A percentile compares a stretch with the other conserved stretches of the same genome.
Evolutionary conservation across 2,113 vertebrate genomes (phyloP).

Genomic region (Hemichromis elongatus): DNA sequence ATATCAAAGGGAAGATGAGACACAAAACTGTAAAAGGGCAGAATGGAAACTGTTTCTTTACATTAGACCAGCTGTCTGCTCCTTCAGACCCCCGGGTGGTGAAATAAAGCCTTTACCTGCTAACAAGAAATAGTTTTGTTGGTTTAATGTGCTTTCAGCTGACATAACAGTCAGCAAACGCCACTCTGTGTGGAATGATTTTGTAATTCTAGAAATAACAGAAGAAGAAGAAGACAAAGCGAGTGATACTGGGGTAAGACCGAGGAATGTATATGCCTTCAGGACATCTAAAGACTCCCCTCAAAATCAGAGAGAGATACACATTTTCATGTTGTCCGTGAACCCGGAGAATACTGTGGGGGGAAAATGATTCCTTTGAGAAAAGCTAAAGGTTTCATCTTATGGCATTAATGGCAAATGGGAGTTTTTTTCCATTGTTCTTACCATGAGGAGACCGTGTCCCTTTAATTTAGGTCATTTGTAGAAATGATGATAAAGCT

Average conservation of each 20-base stretch:
- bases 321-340: background rate
- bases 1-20: constrained; percentile 30
- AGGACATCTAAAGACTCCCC: background rate
- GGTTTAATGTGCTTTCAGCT: background rate
- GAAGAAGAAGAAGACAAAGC: background rate
- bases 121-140: background rate
- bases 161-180: background rate
- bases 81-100: background rate
- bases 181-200: background rate
- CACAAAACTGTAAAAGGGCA: constrained; percentile 29
- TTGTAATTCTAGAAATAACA: background rate
- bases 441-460: background rate
- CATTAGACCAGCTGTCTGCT: constrained; percentile 18
- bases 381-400: background rate
- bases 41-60: constrained; percentile 17
- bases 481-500: background rate
- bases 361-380: background rate
- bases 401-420: background rate
- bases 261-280: background rate
- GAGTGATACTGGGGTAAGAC: background rate
- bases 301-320: background rate
- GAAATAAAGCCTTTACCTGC: constrained; percentile 15
- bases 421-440: background rate
- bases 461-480: background rate
- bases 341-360: background rate